These are phyloP conservation scores for Lasioglossum baleicum DNA, from an alignment of 1,140 invertebrate genomes.

Conservation along the genomic window DNA sequence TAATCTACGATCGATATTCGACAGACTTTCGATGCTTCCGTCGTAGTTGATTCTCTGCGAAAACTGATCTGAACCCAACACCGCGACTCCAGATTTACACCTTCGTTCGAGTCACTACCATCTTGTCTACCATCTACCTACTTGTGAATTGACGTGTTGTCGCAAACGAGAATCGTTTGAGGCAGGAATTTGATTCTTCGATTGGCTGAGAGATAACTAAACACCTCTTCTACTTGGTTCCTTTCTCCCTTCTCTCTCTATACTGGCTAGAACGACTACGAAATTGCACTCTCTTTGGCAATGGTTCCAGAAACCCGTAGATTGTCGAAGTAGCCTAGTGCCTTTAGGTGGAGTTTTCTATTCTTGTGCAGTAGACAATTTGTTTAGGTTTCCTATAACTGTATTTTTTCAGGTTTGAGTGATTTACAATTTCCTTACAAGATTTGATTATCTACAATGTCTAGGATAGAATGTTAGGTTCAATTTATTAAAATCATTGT, in stretches of 20 bases:
- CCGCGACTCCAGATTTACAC: constrained; percentile 42
- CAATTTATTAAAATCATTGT: no score
- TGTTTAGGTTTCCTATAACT: no score
- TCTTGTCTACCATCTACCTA: constrained; percentile 58
- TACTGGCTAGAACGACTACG: no score
- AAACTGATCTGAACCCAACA: constrained; percentile 3
- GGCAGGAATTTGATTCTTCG: constrained; percentile 37
- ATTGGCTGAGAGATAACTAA: constrained; percentile 41
- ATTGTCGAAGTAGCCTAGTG: background rate
- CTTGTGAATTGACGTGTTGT: constrained; percentile 61
- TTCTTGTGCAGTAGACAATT: no score
- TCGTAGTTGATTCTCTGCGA: constrained; percentile 10
- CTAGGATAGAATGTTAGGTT: no score
- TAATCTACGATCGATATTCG: constrained; percentile 4
- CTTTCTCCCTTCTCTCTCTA: background rate
- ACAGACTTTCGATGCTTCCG: constrained; percentile 2
- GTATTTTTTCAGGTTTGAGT: no score
- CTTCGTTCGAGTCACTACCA: constrained; percentile 50
- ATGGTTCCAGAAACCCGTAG: background rate
- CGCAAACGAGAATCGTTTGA: constrained; percentile 51
- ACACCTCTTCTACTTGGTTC: constrained; percentile 17
- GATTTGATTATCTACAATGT: no score
- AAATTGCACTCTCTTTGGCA: background rate
- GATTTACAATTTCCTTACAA: no score
- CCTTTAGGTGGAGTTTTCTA: background rate